Conservation (phyloP, 2,113 vertebrate genomes). For the Pipa parva region DNA sequence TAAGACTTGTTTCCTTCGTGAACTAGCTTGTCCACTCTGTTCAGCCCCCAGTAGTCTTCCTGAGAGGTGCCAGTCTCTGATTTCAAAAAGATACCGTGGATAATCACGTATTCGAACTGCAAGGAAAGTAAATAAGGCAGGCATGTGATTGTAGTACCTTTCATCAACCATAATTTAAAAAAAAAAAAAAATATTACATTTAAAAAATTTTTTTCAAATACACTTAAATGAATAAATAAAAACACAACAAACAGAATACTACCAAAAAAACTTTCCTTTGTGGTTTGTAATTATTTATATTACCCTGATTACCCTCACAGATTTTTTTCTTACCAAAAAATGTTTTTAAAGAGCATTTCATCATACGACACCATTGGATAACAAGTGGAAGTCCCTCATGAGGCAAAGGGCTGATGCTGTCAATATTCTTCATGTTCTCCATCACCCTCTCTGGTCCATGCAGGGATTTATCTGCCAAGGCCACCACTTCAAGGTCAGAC, state of each 20-base stretch:
- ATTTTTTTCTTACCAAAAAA: conserved; percentile 76
- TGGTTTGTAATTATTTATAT: not conserved
- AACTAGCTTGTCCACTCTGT: conserved; percentile 81
- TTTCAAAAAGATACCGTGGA: conserved; percentile 95
- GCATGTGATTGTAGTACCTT: too few relatives aligned
- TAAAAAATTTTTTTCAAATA: too few relatives aligned
- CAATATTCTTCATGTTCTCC: conserved; percentile 83
- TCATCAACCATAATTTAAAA: not conserved
- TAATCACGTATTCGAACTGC: conserved; percentile 89
- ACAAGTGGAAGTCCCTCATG: conserved; percentile 79
- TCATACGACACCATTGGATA: conserved; percentile 89
- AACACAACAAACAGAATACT: too few relatives aligned
- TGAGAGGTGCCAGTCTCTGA: conserved; percentile 83
- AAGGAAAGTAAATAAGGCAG: too few relatives aligned
- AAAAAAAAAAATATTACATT: not conserved
- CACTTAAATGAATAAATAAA: too few relatives aligned
- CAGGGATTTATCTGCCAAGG: conserved; percentile 79
- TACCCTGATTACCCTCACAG: not conserved
- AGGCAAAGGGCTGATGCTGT: conserved; percentile 82
- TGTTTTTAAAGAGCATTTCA: conserved; percentile 77
- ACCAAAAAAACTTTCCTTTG: too few relatives aligned
- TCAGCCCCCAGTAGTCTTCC: conserved; percentile 86
- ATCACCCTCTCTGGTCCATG: conserved; percentile 77
- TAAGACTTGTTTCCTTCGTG: conserved; percentile 74
- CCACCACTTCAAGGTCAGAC: conserved; percentile 77